Base-by-base conservation (phyloP, 1,140 invertebrate genomes). In the Chionoecetes opilio region DNA sequence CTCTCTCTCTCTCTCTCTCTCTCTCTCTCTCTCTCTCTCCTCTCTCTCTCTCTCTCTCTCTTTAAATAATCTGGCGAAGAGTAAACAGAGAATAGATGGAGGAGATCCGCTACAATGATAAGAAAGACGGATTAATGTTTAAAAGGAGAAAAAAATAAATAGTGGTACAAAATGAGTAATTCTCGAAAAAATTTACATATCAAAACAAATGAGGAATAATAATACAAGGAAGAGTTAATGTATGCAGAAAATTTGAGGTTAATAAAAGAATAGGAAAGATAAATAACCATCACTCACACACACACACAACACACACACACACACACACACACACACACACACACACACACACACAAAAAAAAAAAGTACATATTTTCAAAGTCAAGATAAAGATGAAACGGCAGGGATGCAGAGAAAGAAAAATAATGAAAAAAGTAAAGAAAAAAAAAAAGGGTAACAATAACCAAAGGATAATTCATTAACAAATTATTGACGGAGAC, bases 381-480 rank as follows among this genome's bases (percentile, higher is more conserved):
- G 63, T 21, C 5, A 75, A n/a, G 63, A 75, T 75, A 26, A 75
- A 75, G 63, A 75, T n/a, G 63, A n/a, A 75, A 26, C 21, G 63
- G 21, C 63, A 21, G 63, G 21, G n/a, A 75, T n/a, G 63, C 26
- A 75, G n/a, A 75, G 63, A 75, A 26, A 8, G 21, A 11, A 8
- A n/a, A 75, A 75, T n/a, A n/a, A 75, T n/a, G n/a, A n/a, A 17
- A 75, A 26, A n/a, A n/a, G n/a, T n/a, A n/a, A 75, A 75, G 8
- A 75, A 75, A 75, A n/a, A 17, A 75, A 26, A n/a, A n/a, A 75
- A n/a, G 8, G 21, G 63, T 26, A 75, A 75, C 26, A 75, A 75
- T 89, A 89, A 41, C 26, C 29, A 31, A 3, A 91, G 31, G 37
- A n/a, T 63, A 53, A 91, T 91, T 46, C 35, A 46, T 53, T 91